Conservation (phyloP, 2,888 invertebrate genomes). For the Phragmatobia fuliginosa region DNA sequence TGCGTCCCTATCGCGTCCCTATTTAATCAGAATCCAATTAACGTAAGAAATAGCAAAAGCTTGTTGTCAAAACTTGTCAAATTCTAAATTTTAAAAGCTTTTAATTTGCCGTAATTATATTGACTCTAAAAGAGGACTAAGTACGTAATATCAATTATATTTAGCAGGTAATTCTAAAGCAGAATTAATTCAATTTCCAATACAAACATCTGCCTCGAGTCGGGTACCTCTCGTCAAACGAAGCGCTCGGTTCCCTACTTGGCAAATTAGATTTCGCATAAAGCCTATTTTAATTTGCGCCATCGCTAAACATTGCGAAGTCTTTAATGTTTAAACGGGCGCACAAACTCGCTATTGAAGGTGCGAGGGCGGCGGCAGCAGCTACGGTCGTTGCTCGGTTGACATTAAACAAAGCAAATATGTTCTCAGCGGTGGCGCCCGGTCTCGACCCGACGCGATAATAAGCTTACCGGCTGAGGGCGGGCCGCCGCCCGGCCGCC, state of each 20-base stretch:
- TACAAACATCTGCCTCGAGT: slow-evolving; percentile 76
- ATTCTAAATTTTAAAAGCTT: slow-evolving; percentile 47
- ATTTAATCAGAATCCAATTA: slow-evolving; percentile 23
- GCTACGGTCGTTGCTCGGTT: slow-evolving; percentile 63
- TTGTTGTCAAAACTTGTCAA: slow-evolving; percentile 25
- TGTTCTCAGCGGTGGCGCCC: slow-evolving; percentile 68
- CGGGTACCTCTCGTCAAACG: slow-evolving; percentile 74
- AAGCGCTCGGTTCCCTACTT: slow-evolving; percentile 74
- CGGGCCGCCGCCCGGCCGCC: slow-evolving; percentile 58
- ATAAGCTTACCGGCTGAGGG: slow-evolving; percentile 80
- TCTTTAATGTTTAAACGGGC: slow-evolving; percentile 83
- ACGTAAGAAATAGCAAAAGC: slow-evolving; percentile 18
- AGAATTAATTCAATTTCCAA: slow-evolving; percentile 83
- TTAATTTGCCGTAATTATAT: slow-evolving; percentile 51
- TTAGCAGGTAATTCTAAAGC: slow-evolving; percentile 70
- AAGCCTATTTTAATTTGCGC: slow-evolving; percentile 86
- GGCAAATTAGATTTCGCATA: slow-evolving; percentile 85
- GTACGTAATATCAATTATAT: slow-evolving; percentile 60
- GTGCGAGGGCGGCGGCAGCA: slow-evolving; percentile 58
- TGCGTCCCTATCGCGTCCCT: too few relatives aligned
- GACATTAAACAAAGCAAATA: slow-evolving; percentile 83
- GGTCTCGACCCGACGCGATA: slow-evolving; percentile 66
- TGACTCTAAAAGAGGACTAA: slow-evolving; percentile 48
- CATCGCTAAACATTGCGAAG: slow-evolving; percentile 81
- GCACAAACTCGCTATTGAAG: slow-evolving; percentile 65